These are phyloP conservation scores for Nebria brevicollis DNA, from an alignment of 2,888 invertebrate genomes.

Conservation along the genomic window DNA sequence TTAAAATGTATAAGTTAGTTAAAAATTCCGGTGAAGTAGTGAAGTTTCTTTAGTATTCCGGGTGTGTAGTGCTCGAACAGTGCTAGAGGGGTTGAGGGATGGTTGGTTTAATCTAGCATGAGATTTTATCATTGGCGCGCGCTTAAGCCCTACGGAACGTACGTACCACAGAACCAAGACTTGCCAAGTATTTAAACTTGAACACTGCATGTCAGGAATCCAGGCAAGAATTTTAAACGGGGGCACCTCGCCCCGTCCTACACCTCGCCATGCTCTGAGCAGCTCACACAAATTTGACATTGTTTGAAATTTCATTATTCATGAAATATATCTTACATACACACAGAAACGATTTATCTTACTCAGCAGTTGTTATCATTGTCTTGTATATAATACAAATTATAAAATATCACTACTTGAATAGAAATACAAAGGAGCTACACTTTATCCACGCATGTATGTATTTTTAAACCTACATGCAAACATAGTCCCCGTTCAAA, in stretches of 20 bases:
- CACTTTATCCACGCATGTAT: too few species aligned
- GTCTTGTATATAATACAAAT: background rate
- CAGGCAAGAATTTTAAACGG: constrained; percentile 33
- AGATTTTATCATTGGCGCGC: constrained; percentile 15
- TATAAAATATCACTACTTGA: background rate
- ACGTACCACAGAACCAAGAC: background rate
- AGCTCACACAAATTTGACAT: background rate
- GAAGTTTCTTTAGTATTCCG: background rate
- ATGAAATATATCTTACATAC: background rate
- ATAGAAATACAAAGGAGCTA: too few species aligned
- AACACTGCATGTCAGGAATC: constrained; percentile 26
- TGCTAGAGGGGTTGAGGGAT: background rate
- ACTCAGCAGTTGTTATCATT: background rate
- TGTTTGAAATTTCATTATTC: constrained; percentile 1
- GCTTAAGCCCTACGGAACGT: background rate
- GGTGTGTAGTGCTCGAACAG: background rate
- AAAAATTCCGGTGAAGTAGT: background rate
- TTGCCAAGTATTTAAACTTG: constrained; percentile 40
- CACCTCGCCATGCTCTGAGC: background rate
- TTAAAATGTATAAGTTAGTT: background rate
- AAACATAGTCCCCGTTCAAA: too few species aligned
- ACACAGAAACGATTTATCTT: background rate
- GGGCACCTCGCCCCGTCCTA: background rate
- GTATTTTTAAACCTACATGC: too few species aligned
- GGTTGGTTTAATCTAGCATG: background rate